Conservation (phyloP, 2,888 invertebrate species). For the Plagodis pulveraria region DNA sequence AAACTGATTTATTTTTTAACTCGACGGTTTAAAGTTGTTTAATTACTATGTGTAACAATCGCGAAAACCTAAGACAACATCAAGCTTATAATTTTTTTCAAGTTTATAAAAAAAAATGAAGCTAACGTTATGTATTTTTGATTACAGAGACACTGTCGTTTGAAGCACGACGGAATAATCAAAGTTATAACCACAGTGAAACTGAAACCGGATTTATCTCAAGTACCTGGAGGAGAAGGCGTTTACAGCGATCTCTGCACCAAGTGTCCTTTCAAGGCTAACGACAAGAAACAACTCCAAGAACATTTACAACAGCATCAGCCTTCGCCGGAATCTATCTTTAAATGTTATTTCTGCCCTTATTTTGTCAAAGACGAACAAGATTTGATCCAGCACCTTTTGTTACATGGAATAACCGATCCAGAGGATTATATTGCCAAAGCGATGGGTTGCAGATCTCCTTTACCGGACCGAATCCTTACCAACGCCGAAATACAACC, state of each 20-base stretch:
- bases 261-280: slow-evolving; percentile 89
- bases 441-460: slow-evolving; percentile 70
- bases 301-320: slow-evolving; percentile 89
- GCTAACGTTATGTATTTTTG: slow-evolving; percentile 6
- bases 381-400: slow-evolving; percentile 88
- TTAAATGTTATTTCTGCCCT: slow-evolving; percentile 92
- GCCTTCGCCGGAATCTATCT: slow-evolving; percentile 87
- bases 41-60: too few species aligned
- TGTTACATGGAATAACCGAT: slow-evolving; percentile 86
- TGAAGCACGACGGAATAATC: slow-evolving; percentile 91
- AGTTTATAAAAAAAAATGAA: slow-evolving; percentile 1
- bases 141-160: slow-evolving; percentile 90
- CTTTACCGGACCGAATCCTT: slow-evolving; percentile 49
- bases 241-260: slow-evolving; percentile 80
- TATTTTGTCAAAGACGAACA: slow-evolving; percentile 90
- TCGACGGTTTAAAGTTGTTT: too few species aligned
- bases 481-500: slow-evolving; percentile 33
- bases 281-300: slow-evolving; percentile 84
- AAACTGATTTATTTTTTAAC: too few species aligned
- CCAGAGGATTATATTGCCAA: slow-evolving; percentile 84
- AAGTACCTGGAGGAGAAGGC: slow-evolving; percentile 54
- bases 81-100: not conserved
- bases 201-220: slow-evolving; percentile 71
- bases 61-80: too few species aligned
- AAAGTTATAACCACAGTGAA: slow-evolving; percentile 86